Base-by-base conservation (phyloP, 2,797 vertebrate genomes). In the Xiphophorus birchmanni region DNA sequence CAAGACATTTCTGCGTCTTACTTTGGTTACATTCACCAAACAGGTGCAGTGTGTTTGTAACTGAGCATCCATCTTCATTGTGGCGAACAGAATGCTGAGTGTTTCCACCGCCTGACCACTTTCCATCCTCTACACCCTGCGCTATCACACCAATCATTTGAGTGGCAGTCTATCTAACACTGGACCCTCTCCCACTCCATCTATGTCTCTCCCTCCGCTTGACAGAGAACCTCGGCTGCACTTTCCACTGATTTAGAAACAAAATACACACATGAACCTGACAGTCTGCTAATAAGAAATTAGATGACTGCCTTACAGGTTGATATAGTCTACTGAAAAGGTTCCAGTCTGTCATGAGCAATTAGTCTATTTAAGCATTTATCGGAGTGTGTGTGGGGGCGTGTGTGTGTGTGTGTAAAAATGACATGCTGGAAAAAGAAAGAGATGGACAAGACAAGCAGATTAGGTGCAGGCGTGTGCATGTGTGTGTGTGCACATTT, bases 291-390 rank as follows among this genome's bases (percentile, higher is more conserved):
- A 85, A 45, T 82, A 42, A 77, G 78, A 91, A 92, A 92, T 89
- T 81, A 88, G 69, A 82, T 56, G 58, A 83, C 80, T 86, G 74
- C 65, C 65, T 78, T 82, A 79, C 56, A 52, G 81, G 80, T 90
- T 89, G 82, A 93, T 87, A 80, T 73, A 17, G 79, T 72, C 73
- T 80, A 77, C 77, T 71, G 69, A 89, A 91, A 87, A 81, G 79
- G 65, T 78, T 90, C 79, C 35, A 83, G 76, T 76, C 58, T 42
- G 56, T 89, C 84, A 85, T 56, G 86, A 86, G 80, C 79, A 84
- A 87, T 84, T 83, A 86, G 79, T 85, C 82, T 92, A 88, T 92
- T 90, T 90, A 80, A 82, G 80, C 85, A 82, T 54, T 8, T 72
- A 44, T 17, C 9, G 15, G 69, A 44, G 35, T 47, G 72, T 26